Conservation (phyloP, 2,113 vertebrate species). For the Macroglossus sobrinus region DNA sequence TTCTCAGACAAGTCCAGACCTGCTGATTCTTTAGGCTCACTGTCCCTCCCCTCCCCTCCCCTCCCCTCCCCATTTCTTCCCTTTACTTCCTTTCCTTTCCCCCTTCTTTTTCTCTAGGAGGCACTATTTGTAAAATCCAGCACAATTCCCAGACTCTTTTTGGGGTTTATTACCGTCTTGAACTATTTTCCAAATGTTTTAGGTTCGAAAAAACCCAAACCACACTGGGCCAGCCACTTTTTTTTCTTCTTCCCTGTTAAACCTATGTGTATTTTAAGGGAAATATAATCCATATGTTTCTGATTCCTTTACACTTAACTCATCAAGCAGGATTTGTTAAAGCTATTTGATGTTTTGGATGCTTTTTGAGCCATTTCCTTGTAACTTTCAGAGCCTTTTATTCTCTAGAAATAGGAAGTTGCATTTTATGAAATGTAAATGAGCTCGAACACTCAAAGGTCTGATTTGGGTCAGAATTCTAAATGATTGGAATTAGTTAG, state of each 20-base stretch:
- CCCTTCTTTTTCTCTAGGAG: neutral
- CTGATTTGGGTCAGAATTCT: constrained; percentile 55
- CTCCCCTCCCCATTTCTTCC: too few species aligned
- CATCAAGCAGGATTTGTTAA: constrained; percentile 59
- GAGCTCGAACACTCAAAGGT: constrained; percentile 41
- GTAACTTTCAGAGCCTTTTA: constrained; percentile 54
- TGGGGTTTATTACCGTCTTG: constrained; percentile 36
- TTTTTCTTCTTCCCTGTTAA: constrained; percentile 43
- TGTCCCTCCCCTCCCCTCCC: neutral
- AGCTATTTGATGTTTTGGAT: constrained; percentile 59
- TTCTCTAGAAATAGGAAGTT: constrained; percentile 65
- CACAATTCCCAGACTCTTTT: neutral
- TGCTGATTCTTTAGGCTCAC: neutral
- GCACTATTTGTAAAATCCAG: neutral
- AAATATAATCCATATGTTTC: constrained; percentile 65
- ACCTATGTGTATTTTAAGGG: constrained; percentile 59
- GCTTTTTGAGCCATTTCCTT: constrained; percentile 44
- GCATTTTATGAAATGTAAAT: constrained; percentile 65
- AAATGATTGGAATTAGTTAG: constrained; percentile 34
- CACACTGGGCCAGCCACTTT: neutral
- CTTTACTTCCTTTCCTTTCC: neutral
- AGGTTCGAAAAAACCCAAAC: constrained; percentile 43
- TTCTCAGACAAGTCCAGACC: neutral
- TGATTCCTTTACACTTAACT: constrained; percentile 64
- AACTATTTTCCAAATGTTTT: constrained; percentile 56